Percentiles rank a stretch among this genome's conserved stretches.
Evolutionary conservation across 2,113 vertebrate species (phyloP).

Genomic region (Tamias sibiricus): DNA sequence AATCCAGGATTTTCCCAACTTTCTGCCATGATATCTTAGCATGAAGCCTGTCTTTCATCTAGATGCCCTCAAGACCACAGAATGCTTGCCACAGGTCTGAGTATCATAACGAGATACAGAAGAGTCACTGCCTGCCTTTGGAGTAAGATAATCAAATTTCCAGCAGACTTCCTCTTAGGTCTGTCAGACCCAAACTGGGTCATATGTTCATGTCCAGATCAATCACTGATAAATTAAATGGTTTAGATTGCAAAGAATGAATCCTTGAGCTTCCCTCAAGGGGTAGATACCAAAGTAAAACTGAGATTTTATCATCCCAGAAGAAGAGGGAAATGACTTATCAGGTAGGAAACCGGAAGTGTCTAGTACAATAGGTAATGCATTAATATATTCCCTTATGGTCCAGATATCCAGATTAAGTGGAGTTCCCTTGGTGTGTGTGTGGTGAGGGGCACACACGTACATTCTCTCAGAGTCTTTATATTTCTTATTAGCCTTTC

Average conservation of each 20-base stretch:
- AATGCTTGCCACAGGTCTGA: background rate
- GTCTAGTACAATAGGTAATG: background rate
- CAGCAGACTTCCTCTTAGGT: background rate
- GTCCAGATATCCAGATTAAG: background rate
- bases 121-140: background rate
- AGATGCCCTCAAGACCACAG: background rate
- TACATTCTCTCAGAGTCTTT: background rate
- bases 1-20: background rate
- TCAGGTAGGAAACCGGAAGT: background rate
- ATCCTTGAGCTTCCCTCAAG: background rate
- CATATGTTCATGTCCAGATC: background rate
- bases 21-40: background rate
- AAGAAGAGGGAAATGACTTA: background rate
- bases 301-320: background rate
- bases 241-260: background rate
- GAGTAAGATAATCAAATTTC: background rate
- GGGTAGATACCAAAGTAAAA: background rate
- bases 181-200: background rate
- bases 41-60: background rate
- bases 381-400: background rate
- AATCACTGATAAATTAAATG: background rate
- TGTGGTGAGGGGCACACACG: rapidly evolving
- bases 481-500: background rate
- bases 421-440: background rate
- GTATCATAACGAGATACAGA: background rate